Conservation (phyloP, 2,888 invertebrate species). For the Hirtodrosophila duncani region DNA sequence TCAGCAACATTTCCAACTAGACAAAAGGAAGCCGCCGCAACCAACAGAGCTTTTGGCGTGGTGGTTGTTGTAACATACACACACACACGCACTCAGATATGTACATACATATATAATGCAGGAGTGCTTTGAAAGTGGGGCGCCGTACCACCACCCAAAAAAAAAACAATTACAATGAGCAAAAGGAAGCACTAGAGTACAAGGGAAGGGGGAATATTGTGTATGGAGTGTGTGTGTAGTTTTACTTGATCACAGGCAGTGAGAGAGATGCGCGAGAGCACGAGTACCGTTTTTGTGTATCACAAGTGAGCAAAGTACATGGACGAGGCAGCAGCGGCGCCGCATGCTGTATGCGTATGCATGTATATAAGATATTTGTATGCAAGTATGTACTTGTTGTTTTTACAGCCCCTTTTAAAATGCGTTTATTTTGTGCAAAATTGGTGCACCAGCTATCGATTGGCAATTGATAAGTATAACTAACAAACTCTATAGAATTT, state of each 20-base stretch:
- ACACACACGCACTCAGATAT: slow-evolving; percentile 14
- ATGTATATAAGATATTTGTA: too few species aligned
- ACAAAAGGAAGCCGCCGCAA: slow-evolving; percentile 61
- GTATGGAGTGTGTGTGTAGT: slow-evolving; percentile 27
- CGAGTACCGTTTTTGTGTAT: slow-evolving; percentile 35
- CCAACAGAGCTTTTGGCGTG: slow-evolving; percentile 50
- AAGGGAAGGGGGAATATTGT: slow-evolving; percentile 43
- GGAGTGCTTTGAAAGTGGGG: slow-evolving; percentile 50
- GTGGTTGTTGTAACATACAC: slow-evolving; percentile 62
- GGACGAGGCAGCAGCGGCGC: slow-evolving; percentile 12
- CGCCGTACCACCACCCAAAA: slow-evolving; percentile 54
- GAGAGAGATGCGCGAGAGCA: slow-evolving; percentile 27
- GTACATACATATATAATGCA: slow-evolving; percentile 30
- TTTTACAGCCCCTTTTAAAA: slow-evolving; percentile 1
- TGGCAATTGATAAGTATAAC: slow-evolving; percentile 17
- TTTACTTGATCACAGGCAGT: slow-evolving; percentile 51
- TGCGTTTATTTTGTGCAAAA: slow-evolving; percentile 21
- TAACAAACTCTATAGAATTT: slow-evolving; percentile 40
- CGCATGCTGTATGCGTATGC: slow-evolving; percentile 36
- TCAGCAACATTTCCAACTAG: slow-evolving; percentile 32
- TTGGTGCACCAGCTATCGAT: slow-evolving; percentile 42
- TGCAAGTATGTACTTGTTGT: slow-evolving; percentile 12
- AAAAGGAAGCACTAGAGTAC: slow-evolving; percentile 1
- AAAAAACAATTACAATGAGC: slow-evolving; percentile 22
- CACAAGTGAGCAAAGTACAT: slow-evolving; percentile 41